These are phyloP conservation scores for Prolemur simus DNA, from an alignment of 2,113 vertebrate genomes.

Conservation along the genomic window DNA sequence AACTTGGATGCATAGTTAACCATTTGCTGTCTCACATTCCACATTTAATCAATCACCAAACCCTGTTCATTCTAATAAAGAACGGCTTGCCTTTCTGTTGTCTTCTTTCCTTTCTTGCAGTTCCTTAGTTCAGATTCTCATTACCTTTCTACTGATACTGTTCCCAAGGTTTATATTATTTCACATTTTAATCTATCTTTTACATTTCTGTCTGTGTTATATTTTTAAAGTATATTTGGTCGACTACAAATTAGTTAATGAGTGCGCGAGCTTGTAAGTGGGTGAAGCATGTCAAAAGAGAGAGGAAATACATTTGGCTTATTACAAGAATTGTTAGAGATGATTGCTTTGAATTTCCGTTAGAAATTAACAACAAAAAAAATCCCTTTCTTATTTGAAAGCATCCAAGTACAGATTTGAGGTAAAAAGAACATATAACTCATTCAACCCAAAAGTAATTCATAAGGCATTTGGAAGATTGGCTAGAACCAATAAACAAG, in stretches of 20 bases:
- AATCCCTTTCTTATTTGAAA: background rate
- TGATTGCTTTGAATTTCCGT: background rate
- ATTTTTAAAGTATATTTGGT: background rate
- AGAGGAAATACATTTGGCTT: background rate
- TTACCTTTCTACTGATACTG: background rate
- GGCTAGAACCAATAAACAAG: background rate
- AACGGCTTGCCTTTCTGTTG: background rate
- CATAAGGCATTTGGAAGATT: background rate
- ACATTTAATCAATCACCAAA: background rate
- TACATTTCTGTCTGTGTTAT: background rate
- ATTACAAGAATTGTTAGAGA: background rate
- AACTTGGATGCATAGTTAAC: background rate
- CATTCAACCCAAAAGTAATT: slow-evolving; percentile 6
- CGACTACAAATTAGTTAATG: background rate
- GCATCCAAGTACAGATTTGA: slow-evolving; percentile 20
- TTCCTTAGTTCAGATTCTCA: background rate
- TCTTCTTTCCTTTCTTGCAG: background rate
- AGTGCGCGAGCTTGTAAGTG: background rate
- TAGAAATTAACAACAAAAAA: background rate
- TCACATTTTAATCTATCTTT: background rate
- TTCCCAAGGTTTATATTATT: background rate
- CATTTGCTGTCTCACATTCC: background rate
- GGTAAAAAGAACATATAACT: background rate
- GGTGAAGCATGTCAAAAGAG: background rate
- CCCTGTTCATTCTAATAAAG: background rate